A percentile compares a stretch with the other conserved stretches of the same genome.
Conservation (phyloP, 1,140 invertebrate genomes). For the Augochlora pura region DNA sequence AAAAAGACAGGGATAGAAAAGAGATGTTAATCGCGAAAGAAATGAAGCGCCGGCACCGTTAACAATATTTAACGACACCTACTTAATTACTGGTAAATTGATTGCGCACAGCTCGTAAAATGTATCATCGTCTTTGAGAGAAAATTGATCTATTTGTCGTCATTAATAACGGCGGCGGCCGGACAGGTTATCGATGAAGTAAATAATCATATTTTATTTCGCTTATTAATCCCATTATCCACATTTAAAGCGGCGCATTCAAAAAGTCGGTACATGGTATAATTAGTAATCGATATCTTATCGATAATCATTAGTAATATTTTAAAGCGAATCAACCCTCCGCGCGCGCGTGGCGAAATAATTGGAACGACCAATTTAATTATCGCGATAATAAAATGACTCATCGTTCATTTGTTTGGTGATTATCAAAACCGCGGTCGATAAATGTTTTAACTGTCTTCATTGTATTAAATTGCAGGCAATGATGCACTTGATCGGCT, state of each 20-base stretch:
- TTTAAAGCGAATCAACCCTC: constrained; percentile 29
- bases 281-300: constrained; percentile 1
- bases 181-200: background rate
- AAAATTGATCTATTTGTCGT: background rate
- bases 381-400: constrained; percentile 56
- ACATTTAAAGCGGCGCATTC: background rate
- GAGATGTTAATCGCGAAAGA: too few species aligned
- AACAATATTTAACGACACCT: too few species aligned
- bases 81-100: too few species aligned
- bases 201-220: background rate
- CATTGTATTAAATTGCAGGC: constrained; percentile 63
- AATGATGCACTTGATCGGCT: constrained; percentile 61
- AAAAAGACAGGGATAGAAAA: too few species aligned
- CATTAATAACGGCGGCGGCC: background rate
- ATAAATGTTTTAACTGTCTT: constrained; percentile 65
- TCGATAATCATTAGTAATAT: background rate
- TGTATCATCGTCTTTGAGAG: background rate
- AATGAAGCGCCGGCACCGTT: too few species aligned
- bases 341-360: constrained; percentile 21
- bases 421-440: constrained; percentile 60
- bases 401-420: constrained; percentile 55
- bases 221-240: background rate
- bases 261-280: background rate
- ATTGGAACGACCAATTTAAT: constrained; percentile 37
- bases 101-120: too few species aligned